A percentile compares a stretch with the other conserved stretches of the same genome.
phyloP scores from a whole-genome alignment of 2,888 invertebrate species.

The Cheilosia pagana region DNA sequence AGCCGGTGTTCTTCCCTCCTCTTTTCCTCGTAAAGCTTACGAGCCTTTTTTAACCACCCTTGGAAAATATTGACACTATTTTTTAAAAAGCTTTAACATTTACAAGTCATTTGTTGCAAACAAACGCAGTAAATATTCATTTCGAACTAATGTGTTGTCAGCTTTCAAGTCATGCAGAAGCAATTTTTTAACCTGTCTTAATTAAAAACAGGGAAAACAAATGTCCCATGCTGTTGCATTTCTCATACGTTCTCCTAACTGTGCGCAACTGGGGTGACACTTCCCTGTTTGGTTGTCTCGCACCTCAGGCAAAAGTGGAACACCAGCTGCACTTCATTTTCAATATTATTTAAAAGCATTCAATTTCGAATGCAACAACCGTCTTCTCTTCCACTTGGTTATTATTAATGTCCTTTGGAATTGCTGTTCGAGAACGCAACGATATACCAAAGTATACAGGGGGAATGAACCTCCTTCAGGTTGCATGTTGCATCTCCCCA shows the following conservation, averaged over 20 bases:
- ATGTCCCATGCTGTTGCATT: neutral
- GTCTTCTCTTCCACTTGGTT: constrained; percentile 29
- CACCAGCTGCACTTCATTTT: constrained; percentile 60
- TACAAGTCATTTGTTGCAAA: too few species aligned
- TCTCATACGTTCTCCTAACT: neutral
- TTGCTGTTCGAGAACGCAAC: constrained; percentile 30
- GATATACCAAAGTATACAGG: constrained; percentile 1
- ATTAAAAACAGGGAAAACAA: constrained; percentile 8
- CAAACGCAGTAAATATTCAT: neutral
- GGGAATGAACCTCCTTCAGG: neutral
- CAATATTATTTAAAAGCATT: constrained; percentile 70
- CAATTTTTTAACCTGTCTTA: constrained; percentile 29
- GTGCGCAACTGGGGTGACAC: neutral
- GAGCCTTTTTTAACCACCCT: too few species aligned
- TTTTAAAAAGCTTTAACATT: too few species aligned
- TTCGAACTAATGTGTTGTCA: constrained; percentile 1
- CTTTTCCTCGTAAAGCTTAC: too few species aligned
- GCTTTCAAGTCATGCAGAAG: constrained; percentile 5
- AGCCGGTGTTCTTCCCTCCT: too few species aligned
- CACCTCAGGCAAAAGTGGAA: constrained; percentile 3
- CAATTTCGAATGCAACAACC: constrained; percentile 70
- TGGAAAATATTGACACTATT: too few species aligned
- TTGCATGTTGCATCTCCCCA: constrained; percentile 4
- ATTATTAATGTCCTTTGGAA: constrained; percentile 70
- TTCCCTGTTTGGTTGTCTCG: neutral